phyloP scores from a whole-genome alignment of 2,797 vertebrate species.

The Choloepus didactylus region DNA sequence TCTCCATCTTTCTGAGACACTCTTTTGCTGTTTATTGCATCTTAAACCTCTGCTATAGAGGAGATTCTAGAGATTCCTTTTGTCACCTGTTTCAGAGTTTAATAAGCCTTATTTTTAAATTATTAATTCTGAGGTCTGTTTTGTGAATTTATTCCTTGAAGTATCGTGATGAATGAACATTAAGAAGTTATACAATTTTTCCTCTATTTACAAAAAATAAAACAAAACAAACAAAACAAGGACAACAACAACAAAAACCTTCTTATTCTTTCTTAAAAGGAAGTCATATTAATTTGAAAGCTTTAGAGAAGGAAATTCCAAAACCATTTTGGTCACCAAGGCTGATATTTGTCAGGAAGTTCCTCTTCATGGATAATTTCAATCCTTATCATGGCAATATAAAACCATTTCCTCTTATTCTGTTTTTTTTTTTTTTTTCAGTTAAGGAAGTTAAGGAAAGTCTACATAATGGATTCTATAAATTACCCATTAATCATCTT shows the following conservation, averaged over 20 bases:
- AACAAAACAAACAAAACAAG: not conserved
- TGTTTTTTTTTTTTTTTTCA: conserved; percentile 59
- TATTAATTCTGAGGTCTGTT: not conserved
- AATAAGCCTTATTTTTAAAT: conserved; percentile 41
- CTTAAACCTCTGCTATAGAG: not conserved
- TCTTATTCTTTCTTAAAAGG: conserved; percentile 62
- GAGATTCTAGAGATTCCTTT: not conserved
- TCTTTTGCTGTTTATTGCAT: not conserved
- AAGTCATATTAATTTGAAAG: conserved; percentile 69
- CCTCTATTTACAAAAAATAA: not conserved
- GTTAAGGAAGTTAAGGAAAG: conserved; percentile 66
- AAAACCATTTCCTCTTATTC: conserved; percentile 77
- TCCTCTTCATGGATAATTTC: conserved; percentile 73
- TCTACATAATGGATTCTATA: conserved; percentile 66
- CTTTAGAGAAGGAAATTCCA: conserved; percentile 79
- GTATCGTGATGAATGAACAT: not conserved
- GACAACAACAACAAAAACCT: conserved; percentile 36
- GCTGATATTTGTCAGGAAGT: conserved; percentile 77
- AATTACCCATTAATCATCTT: conserved; percentile 69
- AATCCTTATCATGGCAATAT: conserved; percentile 67
- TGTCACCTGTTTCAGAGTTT: not conserved
- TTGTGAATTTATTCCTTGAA: conserved; percentile 45
- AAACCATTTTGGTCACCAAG: conserved; percentile 66
- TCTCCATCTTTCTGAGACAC: not conserved
- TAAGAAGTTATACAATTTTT: conserved; percentile 7